phyloP scores from a whole-genome alignment of 2,797 vertebrate species.

The Coreius guichenoti region DNA sequence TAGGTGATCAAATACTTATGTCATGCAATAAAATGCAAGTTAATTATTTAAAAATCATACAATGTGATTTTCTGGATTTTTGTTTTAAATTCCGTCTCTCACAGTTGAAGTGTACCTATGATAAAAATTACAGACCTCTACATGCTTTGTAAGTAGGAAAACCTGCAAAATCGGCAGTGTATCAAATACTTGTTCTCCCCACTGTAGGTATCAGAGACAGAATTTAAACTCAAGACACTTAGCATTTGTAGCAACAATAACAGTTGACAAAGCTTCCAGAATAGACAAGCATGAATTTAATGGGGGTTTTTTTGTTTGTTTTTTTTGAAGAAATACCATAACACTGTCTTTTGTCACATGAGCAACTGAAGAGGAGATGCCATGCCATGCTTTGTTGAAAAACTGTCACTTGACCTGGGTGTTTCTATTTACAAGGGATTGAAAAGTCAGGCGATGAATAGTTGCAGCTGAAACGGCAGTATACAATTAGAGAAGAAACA shows the following conservation, averaged over 20 bases:
- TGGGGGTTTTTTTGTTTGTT: background rate
- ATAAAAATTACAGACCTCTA: too few relatives aligned
- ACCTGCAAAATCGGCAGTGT: too few relatives aligned
- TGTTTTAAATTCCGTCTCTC: too few relatives aligned
- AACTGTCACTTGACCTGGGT: constrained; percentile 65
- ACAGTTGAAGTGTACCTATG: too few relatives aligned
- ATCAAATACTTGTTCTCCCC: too few relatives aligned
- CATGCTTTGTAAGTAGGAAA: too few relatives aligned
- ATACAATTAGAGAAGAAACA: constrained; percentile 77
- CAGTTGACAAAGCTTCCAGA: background rate
- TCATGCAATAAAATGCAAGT: too few relatives aligned
- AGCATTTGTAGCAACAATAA: background rate
- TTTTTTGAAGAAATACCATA: background rate
- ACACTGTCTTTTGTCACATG: background rate
- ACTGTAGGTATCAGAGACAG: background rate
- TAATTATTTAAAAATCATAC: too few relatives aligned
- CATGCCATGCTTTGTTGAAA: constrained; percentile 25
- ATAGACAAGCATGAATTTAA: background rate
- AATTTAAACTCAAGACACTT: background rate
- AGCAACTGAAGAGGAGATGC: constrained; percentile 21
- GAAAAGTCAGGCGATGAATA: constrained; percentile 72
- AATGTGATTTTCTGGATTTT: too few relatives aligned
- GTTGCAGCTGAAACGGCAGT: constrained; percentile 66
- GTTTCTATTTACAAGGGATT: constrained; percentile 71
- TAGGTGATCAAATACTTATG: too few relatives aligned